A percentile compares a stretch with the other conserved stretches of the same genome.
Conservation (phyloP, 2,888 invertebrate genomes). For the Pammene fasciana region DNA sequence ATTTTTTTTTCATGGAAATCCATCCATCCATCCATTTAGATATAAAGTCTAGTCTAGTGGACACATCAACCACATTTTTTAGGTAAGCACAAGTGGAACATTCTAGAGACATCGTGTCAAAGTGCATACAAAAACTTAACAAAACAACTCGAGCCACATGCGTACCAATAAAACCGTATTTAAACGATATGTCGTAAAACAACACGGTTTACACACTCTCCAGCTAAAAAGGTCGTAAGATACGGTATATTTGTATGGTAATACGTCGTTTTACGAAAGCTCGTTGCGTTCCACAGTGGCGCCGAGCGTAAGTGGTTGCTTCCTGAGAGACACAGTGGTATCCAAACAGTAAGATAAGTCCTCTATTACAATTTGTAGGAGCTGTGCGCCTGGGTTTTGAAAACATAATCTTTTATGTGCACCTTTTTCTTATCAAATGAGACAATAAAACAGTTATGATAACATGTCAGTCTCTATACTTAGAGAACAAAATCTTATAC, state of each 20-base stretch:
- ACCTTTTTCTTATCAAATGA: too few species aligned
- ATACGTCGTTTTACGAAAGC: slow-evolving; percentile 2
- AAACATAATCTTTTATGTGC: too few species aligned
- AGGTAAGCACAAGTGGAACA: too few species aligned
- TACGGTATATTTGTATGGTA: background rate
- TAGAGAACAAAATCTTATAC: too few species aligned
- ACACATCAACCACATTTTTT: too few species aligned
- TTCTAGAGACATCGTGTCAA: slow-evolving; percentile 17
- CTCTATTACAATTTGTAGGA: background rate
- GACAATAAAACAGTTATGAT: too few species aligned
- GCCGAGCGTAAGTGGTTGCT: slow-evolving; percentile 35
- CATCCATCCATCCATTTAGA: too few species aligned
- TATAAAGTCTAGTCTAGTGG: too few species aligned
- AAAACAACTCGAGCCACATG: slow-evolving; percentile 29
- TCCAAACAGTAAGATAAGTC: slow-evolving; percentile 20
- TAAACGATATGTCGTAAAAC: slow-evolving; percentile 36
- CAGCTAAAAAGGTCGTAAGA: background rate
- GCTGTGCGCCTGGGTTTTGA: too few species aligned
- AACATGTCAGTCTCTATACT: too few species aligned
- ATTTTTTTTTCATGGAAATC: too few species aligned
- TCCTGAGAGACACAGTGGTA: slow-evolving; percentile 22
- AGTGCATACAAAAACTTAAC: slow-evolving; percentile 30
- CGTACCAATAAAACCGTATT: slow-evolving; percentile 27
- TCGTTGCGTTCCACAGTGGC: slow-evolving; percentile 29
- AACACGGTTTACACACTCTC: slow-evolving; percentile 7